Percentiles rank a stretch among this genome's conserved stretches.
Evolutionary conservation across 2,113 vertebrate species (phyloP).

Genomic region (Todiramphus chloris): DNA sequence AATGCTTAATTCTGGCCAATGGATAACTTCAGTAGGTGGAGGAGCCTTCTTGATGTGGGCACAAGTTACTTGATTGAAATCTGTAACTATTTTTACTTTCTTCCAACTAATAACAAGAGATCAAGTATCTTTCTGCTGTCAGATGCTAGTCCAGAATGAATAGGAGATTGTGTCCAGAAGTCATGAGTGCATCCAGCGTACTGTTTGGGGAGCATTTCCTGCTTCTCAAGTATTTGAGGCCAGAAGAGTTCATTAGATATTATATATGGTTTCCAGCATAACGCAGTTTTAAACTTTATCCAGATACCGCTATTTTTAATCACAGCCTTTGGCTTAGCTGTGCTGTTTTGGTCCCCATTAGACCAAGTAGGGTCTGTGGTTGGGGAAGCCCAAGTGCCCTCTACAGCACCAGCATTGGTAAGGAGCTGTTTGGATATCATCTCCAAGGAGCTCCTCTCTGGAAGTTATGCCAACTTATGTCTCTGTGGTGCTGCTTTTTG

Average conservation of each 20-base stretch:
- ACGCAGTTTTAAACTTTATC: not conserved
- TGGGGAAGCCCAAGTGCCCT: not conserved
- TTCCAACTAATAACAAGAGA: not conserved
- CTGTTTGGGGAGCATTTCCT: not conserved
- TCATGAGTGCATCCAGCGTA: not conserved
- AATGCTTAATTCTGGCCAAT: not conserved
- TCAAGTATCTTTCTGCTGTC: not conserved
- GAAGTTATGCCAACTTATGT: not conserved
- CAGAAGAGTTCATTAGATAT: not conserved
- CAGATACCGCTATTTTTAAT: not conserved
- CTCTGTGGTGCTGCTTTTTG: not conserved
- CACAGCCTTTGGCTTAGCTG: not conserved
- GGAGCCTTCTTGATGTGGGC: not conserved
- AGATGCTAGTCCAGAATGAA: not conserved
- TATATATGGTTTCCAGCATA: not conserved
- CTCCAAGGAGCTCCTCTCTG: not conserved
- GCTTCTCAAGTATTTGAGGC: not conserved
- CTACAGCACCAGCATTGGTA: not conserved
- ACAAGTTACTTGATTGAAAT: not conserved
- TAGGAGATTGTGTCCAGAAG: not conserved
- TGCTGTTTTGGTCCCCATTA: not conserved
- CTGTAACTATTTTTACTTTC: not conserved
- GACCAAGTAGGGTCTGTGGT: accelerated
- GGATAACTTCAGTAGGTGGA: not conserved
- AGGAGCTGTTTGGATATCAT: not conserved